phyloP scores from a whole-genome alignment of 1,140 invertebrate species.

The Mylabris phalerata region DNA sequence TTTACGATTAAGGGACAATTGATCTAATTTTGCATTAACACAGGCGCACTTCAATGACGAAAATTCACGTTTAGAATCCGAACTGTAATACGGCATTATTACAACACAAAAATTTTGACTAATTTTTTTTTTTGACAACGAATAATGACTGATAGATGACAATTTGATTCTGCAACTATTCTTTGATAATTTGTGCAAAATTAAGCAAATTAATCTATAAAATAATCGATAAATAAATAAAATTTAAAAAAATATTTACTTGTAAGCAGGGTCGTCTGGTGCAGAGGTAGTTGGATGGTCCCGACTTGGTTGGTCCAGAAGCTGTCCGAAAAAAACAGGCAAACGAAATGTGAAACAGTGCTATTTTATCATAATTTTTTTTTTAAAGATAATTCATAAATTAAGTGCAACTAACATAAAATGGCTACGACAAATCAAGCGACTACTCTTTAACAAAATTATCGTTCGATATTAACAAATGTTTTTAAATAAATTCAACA shows the following conservation, averaged over 20 bases:
- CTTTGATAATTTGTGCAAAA: not conserved
- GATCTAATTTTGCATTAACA: too few relatives aligned
- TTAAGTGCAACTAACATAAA: constrained; percentile 22
- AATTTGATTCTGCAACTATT: too few relatives aligned
- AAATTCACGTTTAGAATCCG: too few relatives aligned
- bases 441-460: constrained; percentile 6
- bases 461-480: constrained; percentile 8
- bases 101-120: too few relatives aligned
- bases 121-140: too few relatives aligned
- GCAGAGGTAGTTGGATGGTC: constrained; percentile 36
- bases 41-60: too few relatives aligned
- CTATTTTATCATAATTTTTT: constrained; percentile 23
- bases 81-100: too few relatives aligned
- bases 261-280: constrained; percentile 43
- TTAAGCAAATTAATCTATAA: constrained; percentile 4
- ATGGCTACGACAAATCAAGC: not conserved
- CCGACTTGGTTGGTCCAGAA: constrained; percentile 51
- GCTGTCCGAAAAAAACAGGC: constrained; percentile 47
- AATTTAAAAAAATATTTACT: constrained; percentile 52
- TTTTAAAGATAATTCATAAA: constrained; percentile 17
- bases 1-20: too few relatives aligned
- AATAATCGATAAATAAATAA: constrained; percentile 28
- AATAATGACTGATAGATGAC: too few relatives aligned
- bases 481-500: constrained; percentile 2
- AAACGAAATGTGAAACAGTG: constrained; percentile 43